Conservation (phyloP, 2,797 vertebrate species). For the Zalophus californianus region DNA sequence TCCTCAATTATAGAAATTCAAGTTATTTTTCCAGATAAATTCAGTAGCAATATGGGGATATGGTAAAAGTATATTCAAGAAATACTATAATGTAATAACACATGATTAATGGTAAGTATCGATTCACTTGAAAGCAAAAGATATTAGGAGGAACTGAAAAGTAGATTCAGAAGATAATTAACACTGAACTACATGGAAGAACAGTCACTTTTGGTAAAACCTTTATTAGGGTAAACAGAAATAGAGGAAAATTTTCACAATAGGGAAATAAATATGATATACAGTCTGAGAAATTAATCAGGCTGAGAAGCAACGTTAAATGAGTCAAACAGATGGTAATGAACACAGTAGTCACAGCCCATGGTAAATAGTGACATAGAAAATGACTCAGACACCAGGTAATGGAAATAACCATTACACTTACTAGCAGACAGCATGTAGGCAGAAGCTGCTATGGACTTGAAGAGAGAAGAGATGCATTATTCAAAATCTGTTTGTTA, state of each 20-base stretch:
- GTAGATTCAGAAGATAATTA: not conserved
- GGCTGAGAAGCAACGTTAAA: slow-evolving; percentile 58
- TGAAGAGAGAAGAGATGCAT: slow-evolving; percentile 57
- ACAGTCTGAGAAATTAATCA: slow-evolving; percentile 64
- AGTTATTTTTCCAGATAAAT: not conserved
- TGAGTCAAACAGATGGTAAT: slow-evolving; percentile 69
- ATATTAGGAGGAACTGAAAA: slow-evolving; percentile 14
- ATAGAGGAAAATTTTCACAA: slow-evolving; percentile 44
- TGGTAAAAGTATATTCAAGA: not conserved
- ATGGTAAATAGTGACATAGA: slow-evolving; percentile 70
- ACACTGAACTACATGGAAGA: not conserved
- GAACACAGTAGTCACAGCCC: slow-evolving; percentile 69
- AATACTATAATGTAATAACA: not conserved
- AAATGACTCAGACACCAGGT: slow-evolving; percentile 79
- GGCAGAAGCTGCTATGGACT: slow-evolving; percentile 74
- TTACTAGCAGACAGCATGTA: slow-evolving; percentile 70
- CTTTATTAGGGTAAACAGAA: slow-evolving; percentile 54
- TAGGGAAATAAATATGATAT: slow-evolving; percentile 57
- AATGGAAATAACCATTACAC: slow-evolving; percentile 82
- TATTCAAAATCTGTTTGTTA: slow-evolving; percentile 53
- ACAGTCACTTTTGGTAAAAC: not conserved
- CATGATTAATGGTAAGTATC: not conserved
- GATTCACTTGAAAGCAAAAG: not conserved
- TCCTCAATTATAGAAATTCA: not conserved
- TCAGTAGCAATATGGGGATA: not conserved